Evolutionary conservation across 1,140 invertebrate species (phyloP).

Genomic region (Melipona quadrifasciata): DNA sequence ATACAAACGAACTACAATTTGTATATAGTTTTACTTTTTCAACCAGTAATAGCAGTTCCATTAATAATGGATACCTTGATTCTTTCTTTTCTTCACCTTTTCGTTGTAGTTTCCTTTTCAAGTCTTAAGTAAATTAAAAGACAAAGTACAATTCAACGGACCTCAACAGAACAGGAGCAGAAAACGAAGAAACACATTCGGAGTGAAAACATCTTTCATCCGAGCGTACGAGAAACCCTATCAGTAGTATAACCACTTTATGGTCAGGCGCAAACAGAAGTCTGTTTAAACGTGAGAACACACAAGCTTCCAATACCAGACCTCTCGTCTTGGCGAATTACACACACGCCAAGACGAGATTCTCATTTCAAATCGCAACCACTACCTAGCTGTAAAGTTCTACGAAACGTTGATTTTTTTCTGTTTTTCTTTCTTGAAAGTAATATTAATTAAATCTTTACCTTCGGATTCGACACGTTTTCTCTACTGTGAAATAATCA

Average conservation of each 20-base stretch:
- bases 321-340: no score
- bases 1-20: background rate
- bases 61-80: background rate
- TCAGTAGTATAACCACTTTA: background rate
- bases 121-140: background rate
- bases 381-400: background rate
- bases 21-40: background rate
- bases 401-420: no score
- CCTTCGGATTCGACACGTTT: no score
- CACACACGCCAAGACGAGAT: background rate
- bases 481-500: no score
- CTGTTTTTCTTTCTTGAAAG: no score
- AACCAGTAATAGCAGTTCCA: background rate
- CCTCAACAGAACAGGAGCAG: no score
- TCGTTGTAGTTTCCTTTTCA: background rate
- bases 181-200: background rate
- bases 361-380: background rate
- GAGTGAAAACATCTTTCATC: background rate
- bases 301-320: background rate
- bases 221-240: no score
- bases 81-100: background rate
- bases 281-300: background rate
- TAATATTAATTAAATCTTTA: no score
- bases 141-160: background rate
- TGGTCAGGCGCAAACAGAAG: background rate